phyloP scores from a whole-genome alignment of 2,888 invertebrate genomes.

The Drosophila stalkeri region DNA sequence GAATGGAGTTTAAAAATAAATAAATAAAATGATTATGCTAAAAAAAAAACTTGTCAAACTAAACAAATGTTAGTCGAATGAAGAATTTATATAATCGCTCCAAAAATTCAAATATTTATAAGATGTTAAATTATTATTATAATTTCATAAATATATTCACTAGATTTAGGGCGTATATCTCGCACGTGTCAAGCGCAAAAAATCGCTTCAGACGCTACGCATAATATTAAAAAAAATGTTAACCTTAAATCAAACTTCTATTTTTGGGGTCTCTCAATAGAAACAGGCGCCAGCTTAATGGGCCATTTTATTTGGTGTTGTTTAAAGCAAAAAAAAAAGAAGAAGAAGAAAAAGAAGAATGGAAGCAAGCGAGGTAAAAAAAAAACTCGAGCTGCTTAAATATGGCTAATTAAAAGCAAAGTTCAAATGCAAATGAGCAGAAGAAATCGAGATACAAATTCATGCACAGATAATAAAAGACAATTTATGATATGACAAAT shows the following conservation, averaged over 20 bases:
- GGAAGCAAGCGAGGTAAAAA: neutral
- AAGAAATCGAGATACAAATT: conserved; percentile 18
- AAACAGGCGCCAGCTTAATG: conserved; percentile 45
- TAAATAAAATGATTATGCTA: neutral
- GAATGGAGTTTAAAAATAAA: neutral
- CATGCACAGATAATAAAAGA: conserved; percentile 39
- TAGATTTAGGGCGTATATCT: neutral
- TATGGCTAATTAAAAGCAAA: conserved; percentile 61
- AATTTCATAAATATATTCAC: neutral
- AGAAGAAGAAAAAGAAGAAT: neutral
- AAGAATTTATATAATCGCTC: neutral
- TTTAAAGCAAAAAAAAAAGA: conserved; percentile 1
- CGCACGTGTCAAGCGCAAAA: conserved; percentile 12
- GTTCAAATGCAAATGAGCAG: conserved; percentile 57
- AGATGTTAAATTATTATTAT: conserved; percentile 2
- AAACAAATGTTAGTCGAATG: neutral
- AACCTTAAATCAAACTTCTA: conserved; percentile 25
- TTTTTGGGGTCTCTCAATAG: conserved; percentile 28
- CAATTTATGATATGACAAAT: conserved; percentile 59
- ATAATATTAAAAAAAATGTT: neutral
- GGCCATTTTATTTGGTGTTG: conserved; percentile 32
- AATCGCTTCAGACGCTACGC: neutral
- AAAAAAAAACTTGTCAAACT: neutral
- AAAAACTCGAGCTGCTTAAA: conserved; percentile 25
- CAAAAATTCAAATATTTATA: neutral